A percentile compares a stretch with the other conserved stretches of the same genome.
These are phyloP conservation scores for Larimichthys crocea DNA, from an alignment of 2,113 vertebrate species.

Conservation along the genomic window DNA sequence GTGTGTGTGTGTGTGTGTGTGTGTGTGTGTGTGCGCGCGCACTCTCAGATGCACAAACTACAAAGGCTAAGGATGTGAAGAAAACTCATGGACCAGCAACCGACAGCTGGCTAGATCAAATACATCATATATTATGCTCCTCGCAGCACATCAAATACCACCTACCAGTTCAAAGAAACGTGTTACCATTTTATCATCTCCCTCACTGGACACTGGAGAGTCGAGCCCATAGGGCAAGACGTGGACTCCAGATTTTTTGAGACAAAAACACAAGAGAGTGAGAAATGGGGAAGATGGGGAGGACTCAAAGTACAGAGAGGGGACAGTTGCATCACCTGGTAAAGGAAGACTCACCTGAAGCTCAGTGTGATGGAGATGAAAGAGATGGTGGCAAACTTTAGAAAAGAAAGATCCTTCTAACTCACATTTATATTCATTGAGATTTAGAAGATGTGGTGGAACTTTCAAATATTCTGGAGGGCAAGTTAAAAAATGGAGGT, in stretches of 20 bases:
- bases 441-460: not conserved
- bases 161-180: conserved; percentile 70
- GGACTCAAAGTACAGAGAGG: too few relatives aligned
- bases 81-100: conserved; percentile 30
- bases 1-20: not conserved
- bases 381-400: conserved; percentile 25
- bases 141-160: conserved; percentile 68
- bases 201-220: conserved; percentile 38
- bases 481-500: not conserved
- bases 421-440: not conserved
- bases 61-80: conserved; percentile 65
- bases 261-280: conserved; percentile 40
- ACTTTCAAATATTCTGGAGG: not conserved
- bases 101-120: conserved; percentile 62
- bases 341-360: conserved; percentile 8
- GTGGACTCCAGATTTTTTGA: not conserved
- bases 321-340: conserved; percentile 24
- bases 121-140: conserved; percentile 34
- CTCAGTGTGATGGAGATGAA: conserved; percentile 15
- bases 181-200: conserved; percentile 62
- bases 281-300: not conserved
- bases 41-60: conserved; percentile 24
- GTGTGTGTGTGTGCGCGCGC: not conserved
- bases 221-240: not conserved
- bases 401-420: not conserved